phyloP scores from a whole-genome alignment of 37 sponge, comb jelly and placozoan genomes.

The Cladorhizidae sp. region DNA sequence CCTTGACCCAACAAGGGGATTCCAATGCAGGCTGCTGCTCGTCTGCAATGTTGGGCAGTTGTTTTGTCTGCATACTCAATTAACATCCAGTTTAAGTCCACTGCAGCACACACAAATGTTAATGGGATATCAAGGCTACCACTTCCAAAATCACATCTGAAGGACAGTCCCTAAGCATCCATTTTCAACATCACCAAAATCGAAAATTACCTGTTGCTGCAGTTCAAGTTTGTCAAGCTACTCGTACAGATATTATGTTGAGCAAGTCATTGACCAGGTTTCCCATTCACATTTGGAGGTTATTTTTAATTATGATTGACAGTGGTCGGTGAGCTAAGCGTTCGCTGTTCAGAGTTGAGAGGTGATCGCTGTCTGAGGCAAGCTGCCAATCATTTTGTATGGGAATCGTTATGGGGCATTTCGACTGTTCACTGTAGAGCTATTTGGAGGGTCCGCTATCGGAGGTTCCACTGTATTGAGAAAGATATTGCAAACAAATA shows the following conservation, averaged over 20 bases:
- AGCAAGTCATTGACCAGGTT: not conserved
- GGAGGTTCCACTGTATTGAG: too few relatives aligned
- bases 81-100: not conserved
- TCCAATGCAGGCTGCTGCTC: constrained; percentile 19
- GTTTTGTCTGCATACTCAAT: constrained; percentile 23
- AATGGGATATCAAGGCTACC: constrained; percentile 29
- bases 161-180: not conserved
- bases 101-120: constrained; percentile 32
- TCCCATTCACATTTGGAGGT: too few relatives aligned
- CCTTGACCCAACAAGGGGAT: constrained; percentile 4
- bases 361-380: too few relatives aligned
- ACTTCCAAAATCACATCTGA: not conserved
- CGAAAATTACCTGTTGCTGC: not conserved
- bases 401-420: too few relatives aligned
- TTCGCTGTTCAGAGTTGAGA: too few relatives aligned
- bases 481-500: too few relatives aligned
- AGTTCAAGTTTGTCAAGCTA: not conserved
- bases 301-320: too few relatives aligned
- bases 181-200: not conserved
- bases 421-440: too few relatives aligned
- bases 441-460: too few relatives aligned
- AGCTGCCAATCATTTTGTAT: too few relatives aligned
- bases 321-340: too few relatives aligned
- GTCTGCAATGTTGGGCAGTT: constrained; percentile 22
- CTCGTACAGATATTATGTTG: not conserved